These are phyloP conservation scores for Orussus abietinus DNA, from an alignment of 1,140 invertebrate species.

Conservation along the genomic window DNA sequence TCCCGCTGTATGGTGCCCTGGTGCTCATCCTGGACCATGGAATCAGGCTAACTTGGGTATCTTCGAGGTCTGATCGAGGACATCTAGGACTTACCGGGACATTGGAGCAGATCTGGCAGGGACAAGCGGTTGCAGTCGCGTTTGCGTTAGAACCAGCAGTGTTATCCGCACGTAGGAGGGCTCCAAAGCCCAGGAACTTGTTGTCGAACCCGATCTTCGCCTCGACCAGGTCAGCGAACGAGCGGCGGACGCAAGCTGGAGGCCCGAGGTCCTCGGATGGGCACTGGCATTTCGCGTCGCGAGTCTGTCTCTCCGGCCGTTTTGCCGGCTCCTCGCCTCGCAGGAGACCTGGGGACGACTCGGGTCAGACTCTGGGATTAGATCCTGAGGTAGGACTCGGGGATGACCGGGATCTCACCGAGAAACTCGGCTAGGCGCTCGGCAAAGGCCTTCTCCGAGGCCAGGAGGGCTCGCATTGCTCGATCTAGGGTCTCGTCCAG, in stretches of 20 bases:
- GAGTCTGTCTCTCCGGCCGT: constrained; percentile 10
- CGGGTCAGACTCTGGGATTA: constrained; percentile 5
- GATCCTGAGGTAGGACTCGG: constrained; percentile 2
- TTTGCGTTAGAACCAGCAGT: constrained; percentile 3
- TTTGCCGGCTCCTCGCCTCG: not conserved
- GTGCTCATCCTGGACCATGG: too few species aligned
- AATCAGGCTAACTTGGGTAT: too few species aligned
- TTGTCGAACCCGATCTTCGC: constrained; percentile 41
- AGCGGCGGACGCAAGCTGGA: constrained; percentile 22
- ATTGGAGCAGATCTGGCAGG: constrained; percentile 35
- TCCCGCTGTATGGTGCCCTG: too few species aligned
- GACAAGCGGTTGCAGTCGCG: constrained; percentile 17
- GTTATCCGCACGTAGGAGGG: constrained; percentile 16
- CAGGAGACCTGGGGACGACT: not conserved
- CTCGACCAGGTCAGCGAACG: constrained; percentile 35
- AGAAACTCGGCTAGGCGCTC: constrained; percentile 34
- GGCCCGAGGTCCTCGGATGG: not conserved
- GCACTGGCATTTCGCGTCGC: constrained; percentile 10
- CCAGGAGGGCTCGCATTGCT: constrained; percentile 30
- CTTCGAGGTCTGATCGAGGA: too few species aligned
- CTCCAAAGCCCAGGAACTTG: constrained; percentile 37
- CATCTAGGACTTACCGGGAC: constrained; percentile 25
- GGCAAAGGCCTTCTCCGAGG: constrained; percentile 28
- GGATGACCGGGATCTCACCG: constrained; percentile 19
- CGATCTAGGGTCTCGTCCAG: constrained; percentile 33